Base-by-base conservation (phyloP, 2,113 vertebrate genomes). In the Hiodon tergisus region DNA sequence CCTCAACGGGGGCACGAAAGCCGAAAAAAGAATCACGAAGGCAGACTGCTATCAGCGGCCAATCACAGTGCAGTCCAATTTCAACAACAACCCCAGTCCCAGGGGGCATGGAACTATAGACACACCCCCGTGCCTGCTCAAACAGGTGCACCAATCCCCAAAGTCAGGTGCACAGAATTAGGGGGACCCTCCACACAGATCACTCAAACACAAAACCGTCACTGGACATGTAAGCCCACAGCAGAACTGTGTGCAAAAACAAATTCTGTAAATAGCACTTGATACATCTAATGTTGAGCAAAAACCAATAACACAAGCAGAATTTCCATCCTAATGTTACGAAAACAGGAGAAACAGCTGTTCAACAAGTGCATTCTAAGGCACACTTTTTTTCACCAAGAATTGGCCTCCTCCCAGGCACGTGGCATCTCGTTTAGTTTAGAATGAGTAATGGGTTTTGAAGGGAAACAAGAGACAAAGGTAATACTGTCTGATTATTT, bases 401-500 rank as follows among this genome's bases (percentile, higher is more conserved):
- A 67, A 74, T 77, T 81, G 78, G 77, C 82, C 71, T 48, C 58
- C 67, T 77, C 69, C 76, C 50, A 80, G 72, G 55, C 72, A 77
- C 77, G 71, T 77, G 78, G 79, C 81, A 83, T 70, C 78, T 76
- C 9, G 10, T 76, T 73, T 77, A 79, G 74, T 31, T 73, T 74
- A 7, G 67, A 78, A 81, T 79, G 77, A 87, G 78, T 73, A 87
- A 84, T 83, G 79, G 76, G 75, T 63, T 67, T 68, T 54, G 69
- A 77, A 75, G 59, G 76, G 81, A 79, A 82, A 86, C 80, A 65
- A 84, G 78, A 85, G 81, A 80, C 68, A 78, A 76, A 77, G 77
- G 81, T 80, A 83, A 84, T 78, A 83, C 61, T 10, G 58, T 68
- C 52, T 9, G 84, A 81, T 87, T 86, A 72, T 88, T 89, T 89